Base-by-base conservation (phyloP, 2,888 invertebrate species). In the Axea sp. region DNA sequence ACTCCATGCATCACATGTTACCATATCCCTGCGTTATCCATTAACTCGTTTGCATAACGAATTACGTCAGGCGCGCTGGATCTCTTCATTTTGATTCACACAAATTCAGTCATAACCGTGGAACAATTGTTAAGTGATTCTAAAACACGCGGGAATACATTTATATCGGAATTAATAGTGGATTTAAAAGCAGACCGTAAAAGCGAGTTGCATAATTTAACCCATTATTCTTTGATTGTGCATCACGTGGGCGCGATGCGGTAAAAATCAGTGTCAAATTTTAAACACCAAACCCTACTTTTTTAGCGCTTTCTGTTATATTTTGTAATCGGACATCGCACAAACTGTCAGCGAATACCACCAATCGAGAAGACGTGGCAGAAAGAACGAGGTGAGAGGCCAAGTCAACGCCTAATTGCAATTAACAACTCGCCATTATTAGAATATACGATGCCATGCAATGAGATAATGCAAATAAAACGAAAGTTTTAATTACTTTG, bases 381-480 rank as follows among this genome's bases (percentile, higher is more conserved):
- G 37, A 74, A 76, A 68, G 76, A 71, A 51, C 31, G 64, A 59
- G 55, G 60, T 55, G 76, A 77, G 78, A 62, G 49, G 73, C 76
- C 79, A 78, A 80, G 80, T 79, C 79, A 78, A 73, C 82, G 83
- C 81, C 86, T 86, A 85, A 86, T 86, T 86, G 86, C 86, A 86
- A 86, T 86, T 86, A 86, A 86, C 86, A 85, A 84, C 85, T 85
- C 84, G 80, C 84, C 84, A 84, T 85, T 85, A 84, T 86, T 86
- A 86, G 84, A 86, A 86, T 86, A 86, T 84, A 86, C 86, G 85
- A 84, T 82, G 84, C 84, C 82, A 84, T 81, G 83, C 85, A 86
- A 86, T 86, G 84, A 86, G 86, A 85, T 86, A 86, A 86, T 86
- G 86, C 85, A 86, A 87, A 86, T 86, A 87, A 87, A 86, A 86